These are phyloP conservation scores for Corythaeola cristata DNA, from an alignment of 2,113 vertebrate species.

Conservation along the genomic window DNA sequence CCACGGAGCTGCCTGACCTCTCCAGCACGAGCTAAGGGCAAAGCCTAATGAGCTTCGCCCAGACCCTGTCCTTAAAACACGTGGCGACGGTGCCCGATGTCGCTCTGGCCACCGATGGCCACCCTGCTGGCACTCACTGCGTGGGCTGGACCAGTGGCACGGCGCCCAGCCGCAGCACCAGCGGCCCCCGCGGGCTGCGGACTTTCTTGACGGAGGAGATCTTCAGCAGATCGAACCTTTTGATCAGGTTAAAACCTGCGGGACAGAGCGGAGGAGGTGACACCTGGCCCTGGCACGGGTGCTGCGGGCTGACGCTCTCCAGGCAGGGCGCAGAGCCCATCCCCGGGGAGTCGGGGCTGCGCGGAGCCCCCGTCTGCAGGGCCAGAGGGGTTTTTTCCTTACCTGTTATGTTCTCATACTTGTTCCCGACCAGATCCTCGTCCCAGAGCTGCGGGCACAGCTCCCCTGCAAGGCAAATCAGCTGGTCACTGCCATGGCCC, in stretches of 20 bases:
- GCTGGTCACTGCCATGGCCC: fast-evolving
- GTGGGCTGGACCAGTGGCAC: constrained; percentile 83
- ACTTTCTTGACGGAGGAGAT: constrained; percentile 89
- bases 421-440: constrained; percentile 69
- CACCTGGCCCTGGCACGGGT: background rate
- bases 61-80: fast-evolving
- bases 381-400: background rate
- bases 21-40: background rate
- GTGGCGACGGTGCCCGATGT: fast-evolving
- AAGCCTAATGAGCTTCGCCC: background rate
- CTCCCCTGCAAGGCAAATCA: constrained; percentile 47
- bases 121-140: constrained; percentile 71
- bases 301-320: background rate
- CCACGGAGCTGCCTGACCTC: background rate
- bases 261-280: background rate
- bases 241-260: constrained; percentile 92
- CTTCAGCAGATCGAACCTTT: constrained; percentile 87
- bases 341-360: fast-evolving
- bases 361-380: fast-evolving
- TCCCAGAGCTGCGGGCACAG: constrained; percentile 68
- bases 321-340: background rate
- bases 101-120: background rate
- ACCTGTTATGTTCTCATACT: constrained; percentile 74
- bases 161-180: constrained; percentile 87
- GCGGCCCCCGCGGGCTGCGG: constrained; percentile 80